phyloP scores from a whole-genome alignment of 2,113 vertebrate genomes.

The Dermatemys mawii region DNA sequence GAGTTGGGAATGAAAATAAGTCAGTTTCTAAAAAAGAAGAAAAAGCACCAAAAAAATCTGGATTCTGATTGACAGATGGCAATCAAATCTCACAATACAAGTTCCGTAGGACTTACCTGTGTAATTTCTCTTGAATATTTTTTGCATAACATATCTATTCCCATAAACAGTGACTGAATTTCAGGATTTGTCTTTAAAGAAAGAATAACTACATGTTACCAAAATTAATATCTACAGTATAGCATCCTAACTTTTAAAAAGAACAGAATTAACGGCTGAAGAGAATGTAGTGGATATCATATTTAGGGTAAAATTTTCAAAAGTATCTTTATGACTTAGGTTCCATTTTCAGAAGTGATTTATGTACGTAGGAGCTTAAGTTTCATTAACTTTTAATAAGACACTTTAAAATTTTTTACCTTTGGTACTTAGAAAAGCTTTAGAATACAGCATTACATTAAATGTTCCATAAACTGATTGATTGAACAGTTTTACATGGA shows the following conservation, averaged over 20 bases:
- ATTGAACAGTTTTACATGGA: not conserved
- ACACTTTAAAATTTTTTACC: not conserved
- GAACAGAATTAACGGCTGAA: not conserved
- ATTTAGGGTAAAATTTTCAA: not conserved
- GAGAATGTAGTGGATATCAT: not conserved
- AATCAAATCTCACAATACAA: not conserved
- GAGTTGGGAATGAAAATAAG: not conserved
- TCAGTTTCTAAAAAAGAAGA: not conserved
- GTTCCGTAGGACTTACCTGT: conserved; percentile 80
- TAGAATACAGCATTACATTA: not conserved
- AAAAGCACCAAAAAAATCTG: not conserved
- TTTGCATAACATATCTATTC: conserved; percentile 79
- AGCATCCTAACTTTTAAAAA: not conserved
- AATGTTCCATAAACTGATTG: not conserved
- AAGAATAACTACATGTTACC: conserved; percentile 18
- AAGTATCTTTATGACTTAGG: not conserved
- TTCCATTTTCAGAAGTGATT: not conserved
- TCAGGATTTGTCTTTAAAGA: conserved; percentile 83
- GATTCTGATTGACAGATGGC: not conserved
- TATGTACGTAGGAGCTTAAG: not conserved
- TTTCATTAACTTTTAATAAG: not conserved
- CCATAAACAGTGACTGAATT: conserved; percentile 88
- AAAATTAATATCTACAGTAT: not conserved
- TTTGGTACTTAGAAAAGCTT: not conserved
- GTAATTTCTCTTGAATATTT: conserved; percentile 85